Evolutionary conservation across 2,888 invertebrate species (phyloP), one percentile per base, ranked within the genome.

Genomic region (Saturnia pavonia): DNA sequence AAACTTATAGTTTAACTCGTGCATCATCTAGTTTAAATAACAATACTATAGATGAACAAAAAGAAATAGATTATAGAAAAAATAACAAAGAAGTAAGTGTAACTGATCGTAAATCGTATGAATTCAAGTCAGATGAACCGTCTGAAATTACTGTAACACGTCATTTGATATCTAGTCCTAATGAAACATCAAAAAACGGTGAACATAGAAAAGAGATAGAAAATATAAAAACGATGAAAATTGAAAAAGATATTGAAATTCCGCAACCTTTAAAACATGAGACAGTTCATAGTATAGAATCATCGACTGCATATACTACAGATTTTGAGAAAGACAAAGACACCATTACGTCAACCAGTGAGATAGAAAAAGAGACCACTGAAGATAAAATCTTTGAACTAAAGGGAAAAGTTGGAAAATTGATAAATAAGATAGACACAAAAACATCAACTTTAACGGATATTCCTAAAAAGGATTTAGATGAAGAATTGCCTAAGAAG

Each of bases 391-490:
- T 78, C 1, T 81, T 84, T 3, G 73, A 85, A 25, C 75, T 89
- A 4, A 88, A 82, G 79, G 87, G 88, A 0, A 90, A 90, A 79
- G 88, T 90, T 0, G 85, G 78, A 69, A 86, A 82, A 74, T 74
- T 90, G 12, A 84, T 87, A 45, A 83, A 76, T 60, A 80, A 75
- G 27, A 74, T 75, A n/a, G 77, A 78, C 54, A 57, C 74, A 3
- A 78, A 80, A n/a, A 76, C 79, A 69, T 42, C 68, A 16, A 69
- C 67, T n/a, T 72, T 75, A 45, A 67, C 74, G 22, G 73, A 72
- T 42, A 72, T 75, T 34, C 74, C 72, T 12, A 81, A 82, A 69
- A 77, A 77, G 12, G 79, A 82, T 40, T 65, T 72, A 1, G 72
- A 72, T 2, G 78, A 82, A 11, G 83, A 85, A 19, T 68, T 86